Evolutionary conservation across 2,113 vertebrate genomes (phyloP), one percentile per base, ranked within the genome.

Genomic region (Pristiophorus japonicus): DNA sequence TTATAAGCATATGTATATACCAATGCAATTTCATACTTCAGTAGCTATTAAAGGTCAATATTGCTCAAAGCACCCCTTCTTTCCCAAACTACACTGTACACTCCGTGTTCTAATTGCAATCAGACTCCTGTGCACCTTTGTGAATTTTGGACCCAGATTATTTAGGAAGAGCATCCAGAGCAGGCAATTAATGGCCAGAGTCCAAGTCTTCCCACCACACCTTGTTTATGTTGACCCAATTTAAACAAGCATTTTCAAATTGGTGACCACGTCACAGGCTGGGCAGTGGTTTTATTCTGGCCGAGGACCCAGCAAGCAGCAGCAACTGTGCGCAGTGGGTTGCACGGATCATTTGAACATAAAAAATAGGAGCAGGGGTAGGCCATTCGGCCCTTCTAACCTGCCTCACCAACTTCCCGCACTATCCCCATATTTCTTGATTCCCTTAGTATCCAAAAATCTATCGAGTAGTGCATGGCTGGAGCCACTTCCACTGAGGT

Each of bases 1-100:
- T 88, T 51, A 88, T 88, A 55, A 55, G 85, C 85, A 88, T 51
- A 14, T 55, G 47, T 88, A 12, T 30, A 88, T 55, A 88, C 47
- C 47, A 24, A 55, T 34, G 85, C 47, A 88, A 88, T 88, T 47
- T 88, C 85, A 51, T 88, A 88, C 85, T 51, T 88, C 85, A 88
- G 85, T 27, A 51, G 27, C 47, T 5, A 88, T 88, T 88, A 88
- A 88, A 88, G 47, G 85, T 30, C 47, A 88, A 88, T 30, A 88
- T 55, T 88, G 20, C 45, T 30, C 24, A 55, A 88, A 30, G 45
- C 85, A 88, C 85, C 84, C 42, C 84, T 55, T 88, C 85, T 55
- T 27, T 27, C 45, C 84, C 45, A 55, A 88, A 55, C 85, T 51
- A 45, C 5, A 51, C 24, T 55, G 18, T 81, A 45, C 38, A 81